Base-by-base conservation (phyloP, 1,140 invertebrate genomes). In the Drosophila insularis region DNA sequence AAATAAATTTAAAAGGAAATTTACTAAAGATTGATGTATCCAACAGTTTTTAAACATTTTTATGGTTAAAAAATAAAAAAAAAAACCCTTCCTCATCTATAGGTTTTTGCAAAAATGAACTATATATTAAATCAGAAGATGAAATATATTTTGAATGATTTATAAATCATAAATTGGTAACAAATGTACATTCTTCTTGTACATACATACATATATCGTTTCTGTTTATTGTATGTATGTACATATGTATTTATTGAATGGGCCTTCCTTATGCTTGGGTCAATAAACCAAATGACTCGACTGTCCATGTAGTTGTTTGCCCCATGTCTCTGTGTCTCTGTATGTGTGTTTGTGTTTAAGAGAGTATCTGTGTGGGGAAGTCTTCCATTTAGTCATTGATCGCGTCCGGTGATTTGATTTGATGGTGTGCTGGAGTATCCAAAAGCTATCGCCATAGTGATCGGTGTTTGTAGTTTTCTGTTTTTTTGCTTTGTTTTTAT, bases 231-330 rank as follows among this genome's bases (percentile, higher is more conserved):
- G 74, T 68, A 65, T 71, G 7, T 35, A 35, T 35, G 32, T 35
- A n/a, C n/a, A n/a, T n/a, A 10, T 35, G 35, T 37, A 37, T 37
- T 71, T 76, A 78, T 81, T 79, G 68, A 82, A 63, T 76, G 68
- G 0, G 43, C 43, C 43, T 14, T 71, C 74, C 58, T 10, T 63
- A 54, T 46, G 75, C 72, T 62, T 75, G 76, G 81, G 81, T 85
- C 81, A 84, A 84, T 77, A 84, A 84, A 84, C 81, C 77, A 85
- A 84, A 72, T 68, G 72, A 73, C 60, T 84, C 4, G 61, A 64
- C 70, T 40, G 43, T 50, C 17, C 17, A 50, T 35, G 8, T 50
- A 19, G 8, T 13, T 17, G 8, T 8, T 1, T 43, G n/a, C 40
- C 40, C 13, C 13, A 1, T 40, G 13, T 40, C 3, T 37, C 32